Evolutionary conservation across 2,888 invertebrate species (phyloP), one percentile per base, ranked within the genome.

Genomic region (Conomelus anceps): DNA sequence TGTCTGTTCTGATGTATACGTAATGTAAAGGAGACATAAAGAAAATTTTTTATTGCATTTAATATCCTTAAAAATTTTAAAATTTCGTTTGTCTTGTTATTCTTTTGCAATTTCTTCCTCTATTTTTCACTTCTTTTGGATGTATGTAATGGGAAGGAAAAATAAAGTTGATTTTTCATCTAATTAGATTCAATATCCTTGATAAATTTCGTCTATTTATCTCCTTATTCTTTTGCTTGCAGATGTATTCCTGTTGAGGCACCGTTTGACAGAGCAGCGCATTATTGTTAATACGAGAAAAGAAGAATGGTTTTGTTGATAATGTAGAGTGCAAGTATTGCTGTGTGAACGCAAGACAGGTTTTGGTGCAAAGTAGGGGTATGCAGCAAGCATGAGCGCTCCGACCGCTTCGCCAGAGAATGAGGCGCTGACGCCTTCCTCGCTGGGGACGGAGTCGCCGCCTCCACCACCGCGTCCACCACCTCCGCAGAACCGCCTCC

Each of bases 401-500:
- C 63, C 63, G n/a, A 63, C 63, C n/a, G 63, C 63, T n/a, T 63
- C 63, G 7, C 63, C 63, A 13, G 63, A 34, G 17, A 34, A 34
- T 34, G 34, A 63, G n/a, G 13, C 63, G n/a, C 63, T 63, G n/a
- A 63, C 23, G n/a, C 86, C 86, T 22, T 29, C 86, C 11, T 23
- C 24, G 24, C 26, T 86, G 24, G 22, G 26, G 41, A 85, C 89
- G 6, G 84, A 84, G 22, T 85, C 85, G 1, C 88, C 87, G 22
- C 89, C 89, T 23, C 90, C 90, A 22, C 89, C 89, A 17, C 22
- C 87, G 11, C 29, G 23, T 1, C 84, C 23, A 1, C 84, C 88
- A 1, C 84, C 84, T 22, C 85, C 88, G 20, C 90, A 88, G 22
- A 85, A 87, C 23, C 88, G 88, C 84, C 90, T 89, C n/a, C 29